These are phyloP conservation scores for Peribatodes rhomboidaria DNA, from an alignment of 2,888 invertebrate genomes.

Conservation along the genomic window DNA sequence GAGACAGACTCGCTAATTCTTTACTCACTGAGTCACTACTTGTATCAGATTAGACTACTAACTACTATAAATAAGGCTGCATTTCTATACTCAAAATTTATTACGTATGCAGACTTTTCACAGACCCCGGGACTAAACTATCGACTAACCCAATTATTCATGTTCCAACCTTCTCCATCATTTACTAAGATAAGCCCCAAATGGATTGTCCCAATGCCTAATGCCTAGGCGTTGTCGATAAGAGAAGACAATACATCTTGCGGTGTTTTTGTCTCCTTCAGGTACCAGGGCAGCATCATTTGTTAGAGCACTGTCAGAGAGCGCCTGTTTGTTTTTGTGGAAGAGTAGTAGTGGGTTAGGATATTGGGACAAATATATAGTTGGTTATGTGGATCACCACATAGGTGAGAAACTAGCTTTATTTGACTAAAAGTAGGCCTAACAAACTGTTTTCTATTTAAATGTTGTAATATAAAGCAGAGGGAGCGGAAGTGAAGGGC, in stretches of 20 bases:
- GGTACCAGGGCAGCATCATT: conserved; percentile 25
- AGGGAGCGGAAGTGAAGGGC: too few relatives aligned
- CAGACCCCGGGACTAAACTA: too few relatives aligned
- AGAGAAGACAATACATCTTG: conserved; percentile 29
- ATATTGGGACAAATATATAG: conserved; percentile 12
- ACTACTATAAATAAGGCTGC: too few relatives aligned
- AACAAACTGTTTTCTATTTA: too few relatives aligned
- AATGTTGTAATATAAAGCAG: too few relatives aligned
- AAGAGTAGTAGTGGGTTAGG: background rate
- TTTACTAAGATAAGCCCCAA: conserved; percentile 22
- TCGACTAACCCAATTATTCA: background rate
- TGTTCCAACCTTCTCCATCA: conserved; percentile 10
- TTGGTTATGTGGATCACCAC: background rate
- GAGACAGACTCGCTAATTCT: too few relatives aligned
- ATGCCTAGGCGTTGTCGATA: conserved; percentile 33
- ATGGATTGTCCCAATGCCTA: conserved; percentile 20
- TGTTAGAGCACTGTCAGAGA: conserved; percentile 21
- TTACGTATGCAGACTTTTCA: too few relatives aligned
- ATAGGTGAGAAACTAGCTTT: too few relatives aligned
- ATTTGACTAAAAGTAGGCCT: too few relatives aligned
- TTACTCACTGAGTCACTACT: too few relatives aligned
- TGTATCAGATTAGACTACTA: too few relatives aligned
- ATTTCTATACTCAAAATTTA: too few relatives aligned
- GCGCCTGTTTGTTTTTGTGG: conserved; percentile 14
- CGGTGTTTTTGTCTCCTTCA: conserved; percentile 21